A percentile compares a stretch with the other conserved stretches of the same genome.
These are phyloP conservation scores for Plestiodon gilberti DNA, from an alignment of 2,113 vertebrate genomes.

Conservation along the genomic window DNA sequence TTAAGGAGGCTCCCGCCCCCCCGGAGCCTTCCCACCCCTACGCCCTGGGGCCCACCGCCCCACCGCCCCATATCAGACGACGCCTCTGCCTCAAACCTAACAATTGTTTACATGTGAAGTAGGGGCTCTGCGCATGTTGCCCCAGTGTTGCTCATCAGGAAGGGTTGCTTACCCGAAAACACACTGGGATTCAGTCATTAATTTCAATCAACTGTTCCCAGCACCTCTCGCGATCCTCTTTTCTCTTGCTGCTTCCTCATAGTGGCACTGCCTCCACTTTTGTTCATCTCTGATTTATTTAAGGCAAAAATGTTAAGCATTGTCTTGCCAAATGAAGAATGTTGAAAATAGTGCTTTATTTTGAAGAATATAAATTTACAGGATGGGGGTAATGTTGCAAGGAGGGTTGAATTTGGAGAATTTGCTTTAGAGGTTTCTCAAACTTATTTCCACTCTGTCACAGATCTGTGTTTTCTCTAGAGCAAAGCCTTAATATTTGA, in stretches of 20 bases:
- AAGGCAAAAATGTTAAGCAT: neutral
- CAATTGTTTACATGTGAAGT: neutral
- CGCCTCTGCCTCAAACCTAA: no score
- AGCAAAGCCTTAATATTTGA: neutral
- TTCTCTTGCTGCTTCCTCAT: neutral
- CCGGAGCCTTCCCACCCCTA: no score
- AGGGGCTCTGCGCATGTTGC: neutral
- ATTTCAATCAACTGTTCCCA: neutral
- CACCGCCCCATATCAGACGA: no score
- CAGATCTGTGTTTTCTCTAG: neutral
- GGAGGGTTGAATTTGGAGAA: neutral
- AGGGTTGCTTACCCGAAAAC: neutral
- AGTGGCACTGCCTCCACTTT: neutral
- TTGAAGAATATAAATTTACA: no score
- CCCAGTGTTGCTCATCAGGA: neutral
- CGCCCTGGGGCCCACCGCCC: no score
- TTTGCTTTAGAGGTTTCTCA: neutral
- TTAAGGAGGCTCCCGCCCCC: no score
- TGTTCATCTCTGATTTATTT: neutral
- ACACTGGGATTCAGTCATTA: neutral
- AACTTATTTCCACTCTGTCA: neutral
- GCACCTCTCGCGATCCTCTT: neutral
- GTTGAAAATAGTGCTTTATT: neutral
- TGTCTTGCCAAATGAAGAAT: neutral
- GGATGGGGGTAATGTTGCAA: neutral